Evolutionary conservation across 1,140 invertebrate species (phyloP).

Genomic region (Mylabris phalerata): DNA sequence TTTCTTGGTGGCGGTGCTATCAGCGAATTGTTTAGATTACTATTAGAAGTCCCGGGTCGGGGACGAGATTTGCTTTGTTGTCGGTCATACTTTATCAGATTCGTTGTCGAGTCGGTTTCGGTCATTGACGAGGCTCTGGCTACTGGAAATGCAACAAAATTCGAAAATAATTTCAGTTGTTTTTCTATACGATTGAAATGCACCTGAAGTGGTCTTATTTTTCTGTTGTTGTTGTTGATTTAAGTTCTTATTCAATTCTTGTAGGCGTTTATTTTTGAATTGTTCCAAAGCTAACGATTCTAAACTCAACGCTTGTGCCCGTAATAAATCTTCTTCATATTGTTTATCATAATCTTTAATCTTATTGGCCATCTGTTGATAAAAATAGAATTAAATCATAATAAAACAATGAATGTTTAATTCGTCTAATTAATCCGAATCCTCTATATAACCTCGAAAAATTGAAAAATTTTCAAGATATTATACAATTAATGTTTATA

Average conservation of each 20-base stretch:
- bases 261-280: conserved; percentile 55
- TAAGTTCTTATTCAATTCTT: conserved; percentile 36
- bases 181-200: background rate
- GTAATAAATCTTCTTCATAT: conserved; percentile 77
- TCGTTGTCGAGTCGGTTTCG: conserved; percentile 38
- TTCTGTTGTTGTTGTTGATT: conserved; percentile 8
- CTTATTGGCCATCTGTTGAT: background rate
- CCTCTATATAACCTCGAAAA: no score
- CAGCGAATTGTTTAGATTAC: conserved; percentile 35
- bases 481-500: no score
- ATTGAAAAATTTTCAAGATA: no score
- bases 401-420: no score
- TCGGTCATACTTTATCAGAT: conserved; percentile 31
- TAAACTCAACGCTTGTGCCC: conserved; percentile 76
- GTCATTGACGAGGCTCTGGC: conserved; percentile 35
- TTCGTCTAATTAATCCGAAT: no score
- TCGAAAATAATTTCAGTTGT: background rate
- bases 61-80: conserved; percentile 34
- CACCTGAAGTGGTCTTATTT: conserved; percentile 29
- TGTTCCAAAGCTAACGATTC: conserved; percentile 77
- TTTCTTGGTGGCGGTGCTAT: conserved; percentile 50
- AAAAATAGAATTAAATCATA: no score
- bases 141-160: conserved; percentile 23
- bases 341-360: conserved; percentile 65
- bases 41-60: conserved; percentile 27